Base-by-base conservation (phyloP, 2,113 vertebrate genomes). In the Climacteris rufus region DNA sequence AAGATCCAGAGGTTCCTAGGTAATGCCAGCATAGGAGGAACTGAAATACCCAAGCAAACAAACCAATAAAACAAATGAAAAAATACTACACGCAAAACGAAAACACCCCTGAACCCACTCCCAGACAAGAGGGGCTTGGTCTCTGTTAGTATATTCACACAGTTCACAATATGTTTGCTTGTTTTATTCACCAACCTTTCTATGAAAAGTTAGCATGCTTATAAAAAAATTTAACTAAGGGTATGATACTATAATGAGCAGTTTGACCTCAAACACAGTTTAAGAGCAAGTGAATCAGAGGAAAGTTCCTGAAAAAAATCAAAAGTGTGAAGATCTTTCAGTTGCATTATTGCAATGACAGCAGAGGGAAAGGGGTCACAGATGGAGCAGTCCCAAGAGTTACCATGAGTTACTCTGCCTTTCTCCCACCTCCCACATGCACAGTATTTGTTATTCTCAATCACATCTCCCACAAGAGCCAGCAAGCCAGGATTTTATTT, bases 361-460 rank as follows among this genome's bases (percentile, higher is more conserved):
- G 85, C 53, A 93, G 53, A 84, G 56, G 66, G 49, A 84, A 83
- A 93, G 37, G 42, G 83, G 94, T 90, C 83, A 87, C 76, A 91
- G 77, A 91, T 50, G 61, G 74, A 94, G 21, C 69, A 77, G 39
- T 83, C 74, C 90, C 88, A 39, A 72, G 84, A 83, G 71, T 42
- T 72, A 93, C 60, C 61, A 31, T 64, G 68, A 91, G 90, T 86
- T 82, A 47, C 64, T 68, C 45, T 72, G 85, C 87, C 71, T 82
- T 93, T 97, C 75, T 94, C 57, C 75, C 71, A 85, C 87, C 83
- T 95, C 93, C 90, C 71, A 93, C 45, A 4, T 50, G 44, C 66
- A 81, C 56, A 37, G 82, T 81, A 85, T 83, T 91, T 89, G 85
- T 75, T 93, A 82, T 95, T 80, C 90, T 79, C 83, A 72, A 83